These are phyloP conservation scores for Herpetotheres cachinnans DNA, from an alignment of 2,113 vertebrate species.

Conservation along the genomic window DNA sequence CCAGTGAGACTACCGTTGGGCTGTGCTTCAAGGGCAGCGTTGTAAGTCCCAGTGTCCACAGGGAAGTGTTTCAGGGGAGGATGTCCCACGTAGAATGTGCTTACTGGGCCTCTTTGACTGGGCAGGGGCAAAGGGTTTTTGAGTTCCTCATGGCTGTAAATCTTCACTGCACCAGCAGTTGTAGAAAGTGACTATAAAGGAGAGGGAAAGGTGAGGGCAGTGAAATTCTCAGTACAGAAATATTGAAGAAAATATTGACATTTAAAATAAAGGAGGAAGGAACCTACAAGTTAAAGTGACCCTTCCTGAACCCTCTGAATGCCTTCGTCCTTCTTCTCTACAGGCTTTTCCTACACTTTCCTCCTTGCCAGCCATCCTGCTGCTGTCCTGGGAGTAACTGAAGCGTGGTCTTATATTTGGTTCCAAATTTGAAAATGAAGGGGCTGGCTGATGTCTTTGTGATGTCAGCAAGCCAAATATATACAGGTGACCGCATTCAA, in stretches of 20 bases:
- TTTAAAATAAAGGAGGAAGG: background rate
- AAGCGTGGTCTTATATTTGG: background rate
- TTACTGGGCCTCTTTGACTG: background rate
- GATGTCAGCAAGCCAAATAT: background rate
- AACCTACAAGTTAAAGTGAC: background rate
- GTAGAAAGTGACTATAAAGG: background rate
- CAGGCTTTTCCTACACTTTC: background rate
- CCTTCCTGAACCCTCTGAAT: background rate
- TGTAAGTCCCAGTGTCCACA: background rate
- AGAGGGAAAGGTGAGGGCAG: background rate
- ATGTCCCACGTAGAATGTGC: background rate
- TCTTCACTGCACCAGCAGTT: background rate
- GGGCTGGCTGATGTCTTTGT: background rate
- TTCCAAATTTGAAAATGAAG: conserved; percentile 14
- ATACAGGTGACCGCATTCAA: background rate
- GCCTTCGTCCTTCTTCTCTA: background rate
- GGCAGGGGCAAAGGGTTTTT: background rate
- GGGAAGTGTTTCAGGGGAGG: background rate
- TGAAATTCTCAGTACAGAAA: background rate
- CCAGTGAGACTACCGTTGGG: background rate
- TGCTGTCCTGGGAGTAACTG: background rate
- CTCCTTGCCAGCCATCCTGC: background rate
- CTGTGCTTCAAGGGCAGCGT: background rate
- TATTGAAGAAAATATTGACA: background rate
- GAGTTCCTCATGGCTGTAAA: background rate